Percentiles rank a stretch among this genome's conserved stretches.
Conservation (phyloP, 2,888 invertebrate genomes). For the Scaptomyza polygonia region DNA sequence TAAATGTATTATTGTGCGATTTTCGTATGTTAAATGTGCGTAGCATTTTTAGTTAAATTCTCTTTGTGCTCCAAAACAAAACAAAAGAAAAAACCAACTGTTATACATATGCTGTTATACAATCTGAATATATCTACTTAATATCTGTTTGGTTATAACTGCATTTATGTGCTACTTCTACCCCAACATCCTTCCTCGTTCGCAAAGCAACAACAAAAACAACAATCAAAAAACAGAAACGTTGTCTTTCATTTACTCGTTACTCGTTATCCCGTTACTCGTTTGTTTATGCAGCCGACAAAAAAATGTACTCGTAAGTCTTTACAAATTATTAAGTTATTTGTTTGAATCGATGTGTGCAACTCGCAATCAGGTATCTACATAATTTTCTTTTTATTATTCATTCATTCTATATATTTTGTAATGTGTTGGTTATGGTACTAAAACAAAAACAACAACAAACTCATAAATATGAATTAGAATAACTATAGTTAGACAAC, state of each 20-base stretch:
- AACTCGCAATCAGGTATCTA: conserved; percentile 63
- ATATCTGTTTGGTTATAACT: conserved; percentile 34
- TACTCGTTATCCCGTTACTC: conserved; percentile 40
- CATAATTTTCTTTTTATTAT: conserved; percentile 53
- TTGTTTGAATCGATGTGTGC: conserved; percentile 29
- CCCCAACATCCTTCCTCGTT: background rate
- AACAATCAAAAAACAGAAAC: conserved; percentile 7
- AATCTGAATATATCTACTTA: conserved; percentile 34
- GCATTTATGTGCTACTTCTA: conserved; percentile 41
- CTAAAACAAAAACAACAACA: conserved; percentile 52
- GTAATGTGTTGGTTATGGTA: conserved; percentile 65
- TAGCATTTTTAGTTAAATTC: conserved; percentile 64
- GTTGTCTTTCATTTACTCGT: conserved; percentile 42
- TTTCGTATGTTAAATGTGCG: conserved; percentile 61
- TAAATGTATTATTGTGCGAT: conserved; percentile 41
- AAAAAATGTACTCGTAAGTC: conserved; percentile 48
- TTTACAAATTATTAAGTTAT: conserved; percentile 9
- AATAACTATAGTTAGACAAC: conserved; percentile 23
- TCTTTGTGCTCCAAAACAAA: conserved; percentile 56
- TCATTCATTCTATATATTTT: conserved; percentile 32
- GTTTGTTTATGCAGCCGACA: conserved; percentile 40
- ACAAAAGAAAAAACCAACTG: conserved; percentile 32
- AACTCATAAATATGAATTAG: conserved; percentile 6
- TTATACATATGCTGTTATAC: conserved; percentile 49
- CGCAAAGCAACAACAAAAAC: conserved; percentile 1